Conservation (phyloP, 2,888 invertebrate genomes). For the Drosophila ustulata region DNA sequence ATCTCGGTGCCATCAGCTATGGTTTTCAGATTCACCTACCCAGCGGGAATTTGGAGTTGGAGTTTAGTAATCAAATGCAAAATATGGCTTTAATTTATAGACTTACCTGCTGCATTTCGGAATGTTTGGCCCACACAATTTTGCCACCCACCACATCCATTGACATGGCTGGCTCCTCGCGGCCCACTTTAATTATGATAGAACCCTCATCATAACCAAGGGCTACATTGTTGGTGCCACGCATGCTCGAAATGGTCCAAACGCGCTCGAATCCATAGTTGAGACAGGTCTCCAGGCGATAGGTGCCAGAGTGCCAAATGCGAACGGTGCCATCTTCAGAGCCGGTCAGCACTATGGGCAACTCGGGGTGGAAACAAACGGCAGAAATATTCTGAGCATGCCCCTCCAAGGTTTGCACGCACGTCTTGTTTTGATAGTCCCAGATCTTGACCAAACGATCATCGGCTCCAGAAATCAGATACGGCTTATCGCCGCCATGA, state of each 20-base stretch:
- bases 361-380: conserved; percentile 98
- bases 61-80: background rate
- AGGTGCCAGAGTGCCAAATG: conserved; percentile 99
- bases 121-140: conserved; percentile 99
- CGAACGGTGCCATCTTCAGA: conserved; percentile 99
- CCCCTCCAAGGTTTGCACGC: conserved; percentile 98
- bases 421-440: conserved; percentile 99
- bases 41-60: background rate
- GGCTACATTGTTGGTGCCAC: conserved; percentile 98
- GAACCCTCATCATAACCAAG: conserved; percentile 89
- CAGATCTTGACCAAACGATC: conserved; percentile 99
- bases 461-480: conserved; percentile 99
- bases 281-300: conserved; percentile 97
- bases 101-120: conserved; percentile 95
- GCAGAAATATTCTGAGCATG: conserved; percentile 98
- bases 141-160: conserved; percentile 99
- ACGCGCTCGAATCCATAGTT: conserved; percentile 99
- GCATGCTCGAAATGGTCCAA: conserved; percentile 97
- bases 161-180: conserved; percentile 99
- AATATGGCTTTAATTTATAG: background rate
- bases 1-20: conserved; percentile 87
- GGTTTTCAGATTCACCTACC: conserved; percentile 82
- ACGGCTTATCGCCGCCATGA: conserved; percentile 99
- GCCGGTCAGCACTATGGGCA: conserved; percentile 98
- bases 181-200: conserved; percentile 87